A percentile compares a stretch with the other conserved stretches of the same genome.
Conservation (phyloP, 2,113 vertebrate species). For the Corythaixoides concolor region DNA sequence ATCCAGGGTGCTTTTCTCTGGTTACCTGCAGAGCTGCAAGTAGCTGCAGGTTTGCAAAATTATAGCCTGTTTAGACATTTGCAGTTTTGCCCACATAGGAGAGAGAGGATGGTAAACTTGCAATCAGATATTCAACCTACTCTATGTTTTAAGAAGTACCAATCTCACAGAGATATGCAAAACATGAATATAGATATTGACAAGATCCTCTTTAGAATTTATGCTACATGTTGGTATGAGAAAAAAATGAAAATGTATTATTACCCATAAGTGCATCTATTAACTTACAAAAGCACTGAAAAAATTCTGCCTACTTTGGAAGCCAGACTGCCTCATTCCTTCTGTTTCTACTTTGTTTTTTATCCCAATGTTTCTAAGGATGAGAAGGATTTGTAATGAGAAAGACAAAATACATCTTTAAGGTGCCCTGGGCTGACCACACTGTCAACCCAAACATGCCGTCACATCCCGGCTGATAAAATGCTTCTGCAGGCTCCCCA, state of each 20-base stretch:
- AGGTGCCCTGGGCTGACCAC: background rate
- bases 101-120: background rate
- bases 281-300: background rate
- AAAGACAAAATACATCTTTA: background rate
- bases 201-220: background rate
- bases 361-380: background rate
- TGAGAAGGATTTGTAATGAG: background rate
- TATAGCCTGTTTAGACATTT: background rate
- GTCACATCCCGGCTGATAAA: background rate
- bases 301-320: background rate
- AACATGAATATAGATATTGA: background rate
- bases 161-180: background rate
- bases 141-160: background rate
- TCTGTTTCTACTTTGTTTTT: background rate
- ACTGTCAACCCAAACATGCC: background rate
- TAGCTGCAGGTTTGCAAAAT: background rate
- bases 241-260: background rate
- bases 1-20: background rate
- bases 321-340: background rate
- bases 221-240: background rate
- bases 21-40: background rate
- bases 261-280: background rate
- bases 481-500: background rate
- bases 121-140: background rate
- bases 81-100: background rate